Evolutionary conservation across 2,888 invertebrate species (phyloP).

Genomic region (Nephrotoma flavescens): DNA sequence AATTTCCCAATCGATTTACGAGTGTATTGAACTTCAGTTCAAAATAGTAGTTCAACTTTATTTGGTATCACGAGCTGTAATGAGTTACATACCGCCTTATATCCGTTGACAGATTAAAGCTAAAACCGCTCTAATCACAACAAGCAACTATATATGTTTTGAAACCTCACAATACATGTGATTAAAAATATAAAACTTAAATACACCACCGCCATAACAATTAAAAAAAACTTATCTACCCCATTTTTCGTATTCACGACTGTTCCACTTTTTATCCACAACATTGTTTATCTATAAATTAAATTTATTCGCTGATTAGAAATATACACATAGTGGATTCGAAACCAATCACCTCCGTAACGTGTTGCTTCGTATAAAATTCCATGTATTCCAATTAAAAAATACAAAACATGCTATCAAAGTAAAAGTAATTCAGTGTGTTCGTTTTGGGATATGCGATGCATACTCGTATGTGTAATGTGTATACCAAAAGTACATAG

Average conservation of each 20-base stretch:
- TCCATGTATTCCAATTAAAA: background rate
- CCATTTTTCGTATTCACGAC: background rate
- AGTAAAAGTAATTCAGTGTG: background rate
- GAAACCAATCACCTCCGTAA: background rate
- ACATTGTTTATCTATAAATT: background rate
- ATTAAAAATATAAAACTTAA: background rate
- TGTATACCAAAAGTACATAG: background rate
- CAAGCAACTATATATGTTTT: background rate
- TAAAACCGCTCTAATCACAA: background rate
- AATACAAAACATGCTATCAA: background rate
- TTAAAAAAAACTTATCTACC: background rate
- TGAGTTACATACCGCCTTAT: background rate
- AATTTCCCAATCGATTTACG: background rate
- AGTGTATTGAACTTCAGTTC: background rate
- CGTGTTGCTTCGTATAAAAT: background rate
- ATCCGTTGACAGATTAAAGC: background rate
- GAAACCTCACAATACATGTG: background rate
- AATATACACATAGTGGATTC: background rate
- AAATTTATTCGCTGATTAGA: background rate
- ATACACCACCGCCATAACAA: background rate
- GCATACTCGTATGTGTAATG: background rate
- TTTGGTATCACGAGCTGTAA: background rate
- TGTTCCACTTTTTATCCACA: background rate
- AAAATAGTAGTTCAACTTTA: background rate
- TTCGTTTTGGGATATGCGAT: background rate